phyloP scores from a whole-genome alignment of 2,113 vertebrate genomes.

The Elephantulus edwardii region DNA sequence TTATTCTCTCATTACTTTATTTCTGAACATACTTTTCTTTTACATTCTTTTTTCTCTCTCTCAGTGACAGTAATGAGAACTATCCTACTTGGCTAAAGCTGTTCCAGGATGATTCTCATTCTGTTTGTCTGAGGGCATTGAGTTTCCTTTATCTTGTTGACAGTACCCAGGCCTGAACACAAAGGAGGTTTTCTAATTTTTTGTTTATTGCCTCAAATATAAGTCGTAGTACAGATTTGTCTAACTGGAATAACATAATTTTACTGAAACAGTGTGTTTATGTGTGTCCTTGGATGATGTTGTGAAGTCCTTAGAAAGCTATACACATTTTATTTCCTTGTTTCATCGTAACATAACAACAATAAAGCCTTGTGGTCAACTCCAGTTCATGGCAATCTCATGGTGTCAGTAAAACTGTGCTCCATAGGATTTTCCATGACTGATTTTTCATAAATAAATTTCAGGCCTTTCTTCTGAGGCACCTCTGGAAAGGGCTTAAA shows the following conservation, averaged over 20 bases:
- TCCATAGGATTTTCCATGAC: not conserved
- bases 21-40: constrained; percentile 12
- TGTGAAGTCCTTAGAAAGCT: not conserved
- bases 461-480: not conserved
- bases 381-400: not conserved
- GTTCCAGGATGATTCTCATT: not conserved
- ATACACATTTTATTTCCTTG: not conserved
- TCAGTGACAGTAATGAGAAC: not conserved
- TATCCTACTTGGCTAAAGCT: not conserved
- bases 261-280: not conserved
- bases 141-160: not conserved
- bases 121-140: not conserved
- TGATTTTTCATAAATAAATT: not conserved
- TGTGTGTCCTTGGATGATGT: not conserved
- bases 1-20: not conserved
- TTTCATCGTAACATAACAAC: not conserved
- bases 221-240: not conserved
- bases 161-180: not conserved
- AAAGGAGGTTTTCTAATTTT: not conserved
- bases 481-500: not conserved
- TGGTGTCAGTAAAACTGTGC: not conserved
- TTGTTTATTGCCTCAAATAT: not conserved
- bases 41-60: not conserved
- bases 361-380: not conserved
- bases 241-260: not conserved